Base-by-base conservation (phyloP, 2,888 invertebrate genomes). In the Crocallis elinguaria region DNA sequence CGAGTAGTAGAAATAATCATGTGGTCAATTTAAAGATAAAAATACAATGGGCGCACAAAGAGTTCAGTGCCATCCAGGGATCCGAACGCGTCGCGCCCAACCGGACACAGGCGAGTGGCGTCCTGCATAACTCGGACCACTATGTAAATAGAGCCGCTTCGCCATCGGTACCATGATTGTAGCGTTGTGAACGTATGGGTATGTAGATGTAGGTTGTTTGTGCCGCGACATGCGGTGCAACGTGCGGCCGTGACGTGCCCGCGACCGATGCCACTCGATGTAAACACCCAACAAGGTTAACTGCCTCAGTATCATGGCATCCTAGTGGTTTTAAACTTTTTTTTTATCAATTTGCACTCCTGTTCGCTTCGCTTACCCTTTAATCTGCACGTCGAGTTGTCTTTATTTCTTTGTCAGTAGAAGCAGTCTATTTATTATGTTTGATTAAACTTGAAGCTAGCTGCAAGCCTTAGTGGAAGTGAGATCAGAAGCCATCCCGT, bases 231-330 rank as follows among this genome's bases (percentile, higher is more conserved):
- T n/a, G 62, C 73, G 66, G 80, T 84, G 85, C 86, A 85, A 76
- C 73, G 87, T 64, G 84, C 86, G 87, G 81, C 86, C 87, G 70
- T 86, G 88, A 83, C 80, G 84, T 77, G 83, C 72, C 75, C 75
- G 83, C 81, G 79, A 79, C 82, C 82, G 79, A 77, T 74, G 81
- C 80, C 71, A 69, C 64, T 66, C 75, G 76, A 79, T 77, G 82
- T 87, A 86, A 88, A 88, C 87, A 88, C 67, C 75, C 69, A 69
- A 75, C 88, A 89, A 89, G 88, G 88, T 88, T 86, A 86, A 83
- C 79, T 73, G 84, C 83, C 82, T 81, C 72, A 72, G 73, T 68
- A 67, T 69, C 72, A 66, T 68, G 65, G 66, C 64, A 66, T 73
- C 73, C 70, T 71, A 71, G 69, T 59, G 57, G 64, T 69, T 67